phyloP scores from a whole-genome alignment of 1,140 invertebrate genomes.

The Laupala kohalensis region DNA sequence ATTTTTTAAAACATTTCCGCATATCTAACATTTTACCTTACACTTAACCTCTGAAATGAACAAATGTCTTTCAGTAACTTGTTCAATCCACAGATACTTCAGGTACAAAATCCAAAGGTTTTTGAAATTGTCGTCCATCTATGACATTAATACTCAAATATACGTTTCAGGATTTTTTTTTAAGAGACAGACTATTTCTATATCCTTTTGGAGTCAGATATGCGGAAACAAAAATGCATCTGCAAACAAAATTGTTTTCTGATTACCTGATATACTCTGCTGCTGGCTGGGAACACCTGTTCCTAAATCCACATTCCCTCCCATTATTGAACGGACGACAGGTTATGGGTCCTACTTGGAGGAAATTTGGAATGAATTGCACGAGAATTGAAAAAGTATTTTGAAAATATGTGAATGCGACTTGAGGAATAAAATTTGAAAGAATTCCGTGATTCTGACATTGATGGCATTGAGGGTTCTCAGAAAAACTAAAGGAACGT shows the following conservation, averaged over 20 bases:
- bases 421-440: neutral
- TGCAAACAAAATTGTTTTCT: neutral
- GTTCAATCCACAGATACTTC: neutral
- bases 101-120: neutral
- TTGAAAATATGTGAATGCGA: neutral
- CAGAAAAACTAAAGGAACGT: neutral
- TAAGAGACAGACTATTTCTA: neutral
- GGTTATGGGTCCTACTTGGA: neutral
- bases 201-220: neutral
- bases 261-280: neutral
- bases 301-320: neutral
- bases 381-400: neutral
- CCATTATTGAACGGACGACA: neutral
- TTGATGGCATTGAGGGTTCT: neutral
- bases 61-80: neutral
- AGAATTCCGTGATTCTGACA: neutral
- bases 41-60: neutral
- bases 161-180: neutral
- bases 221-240: neutral
- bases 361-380: neutral
- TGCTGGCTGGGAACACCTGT: neutral
- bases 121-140: neutral
- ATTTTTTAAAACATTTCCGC: neutral
- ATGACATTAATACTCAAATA: too few species aligned
- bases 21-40: neutral